Percentiles rank a stretch among this genome's conserved stretches.
Conservation (phyloP, 2,888 invertebrate genomes). For the Eugnorisma glareosa region DNA sequence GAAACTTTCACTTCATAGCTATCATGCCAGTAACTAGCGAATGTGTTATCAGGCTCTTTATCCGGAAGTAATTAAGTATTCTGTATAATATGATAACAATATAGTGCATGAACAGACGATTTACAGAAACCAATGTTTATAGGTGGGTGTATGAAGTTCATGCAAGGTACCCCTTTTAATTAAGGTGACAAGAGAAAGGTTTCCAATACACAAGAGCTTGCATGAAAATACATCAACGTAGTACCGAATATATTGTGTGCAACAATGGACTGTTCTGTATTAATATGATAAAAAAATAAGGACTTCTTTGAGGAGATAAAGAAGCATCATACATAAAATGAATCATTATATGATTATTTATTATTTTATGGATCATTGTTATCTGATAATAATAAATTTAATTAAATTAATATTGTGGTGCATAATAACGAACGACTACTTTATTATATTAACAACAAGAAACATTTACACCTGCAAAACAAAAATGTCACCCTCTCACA, state of each 20-base stretch:
- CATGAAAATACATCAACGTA: not conserved
- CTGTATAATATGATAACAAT: not conserved
- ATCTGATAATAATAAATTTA: too few relatives aligned
- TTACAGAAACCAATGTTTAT: not conserved
- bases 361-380: too few relatives aligned
- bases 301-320: too few relatives aligned
- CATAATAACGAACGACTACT: not conserved
- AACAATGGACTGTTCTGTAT: too few relatives aligned
- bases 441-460: not conserved
- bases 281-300: too few relatives aligned
- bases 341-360: too few relatives aligned
- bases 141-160: not conserved
- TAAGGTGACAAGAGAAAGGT: not conserved
- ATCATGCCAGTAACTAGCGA: not conserved
- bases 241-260: not conserved
- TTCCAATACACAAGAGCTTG: not conserved
- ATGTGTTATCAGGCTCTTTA: not conserved
- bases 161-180: not conserved
- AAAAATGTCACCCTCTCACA: slow-evolving; percentile 21
- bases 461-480: slow-evolving; percentile 1
- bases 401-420: too few relatives aligned
- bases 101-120: not conserved
- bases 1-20: not conserved
- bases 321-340: too few relatives aligned
- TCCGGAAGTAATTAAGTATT: not conserved